Base-by-base conservation (phyloP, 1,140 invertebrate species). In the Carcinoscorpius rotundicauda region DNA sequence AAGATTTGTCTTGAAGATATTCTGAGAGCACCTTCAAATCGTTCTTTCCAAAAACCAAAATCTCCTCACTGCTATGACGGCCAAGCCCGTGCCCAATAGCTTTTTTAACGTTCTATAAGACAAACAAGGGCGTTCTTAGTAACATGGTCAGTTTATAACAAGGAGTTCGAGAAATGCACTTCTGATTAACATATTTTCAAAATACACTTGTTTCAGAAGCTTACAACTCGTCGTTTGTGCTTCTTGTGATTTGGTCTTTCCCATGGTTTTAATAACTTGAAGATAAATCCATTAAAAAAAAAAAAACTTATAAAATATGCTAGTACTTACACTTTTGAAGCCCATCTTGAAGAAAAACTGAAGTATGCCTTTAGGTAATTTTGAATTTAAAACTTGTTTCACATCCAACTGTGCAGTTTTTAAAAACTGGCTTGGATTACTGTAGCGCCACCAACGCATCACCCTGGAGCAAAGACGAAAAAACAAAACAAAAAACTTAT, bases 21-120 rank as follows among this genome's bases (percentile, higher is more conserved):
- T 93, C 88, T 59, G 88, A 89, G 49, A 96, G 83, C n/a, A 91
- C 90, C 77, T 89, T 88, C 66, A 96, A 80, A 80, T 97, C 93
- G 68, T 87, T 85, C 76, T 89, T 87, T 62, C 91, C 92, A 71
- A 94, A 91, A 74, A 92, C 87, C 70, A 87, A 82, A 69, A 94
- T 89, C 77, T 95, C 91, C 69, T 95, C 91, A 63, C 87, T 82
- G 68, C 85, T 89, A 77, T 95, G 89, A 49, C 93, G 87, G 62
- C 91, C 93, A 76, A 95, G 89, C 65, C 93, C 93, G 68, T 78
- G 77, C n/a, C 66, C 67, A 75, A 92, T 87, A 69, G 91, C 90
- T 79, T 71, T 60, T 80, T 89, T 92, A 73, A 86, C 82, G 69
- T 89, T 87, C 88, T 91, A 69, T 51, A 6, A 48, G 6, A n/a